Conservation (phyloP, 2,113 vertebrate genomes). For the Aythya baeri region DNA sequence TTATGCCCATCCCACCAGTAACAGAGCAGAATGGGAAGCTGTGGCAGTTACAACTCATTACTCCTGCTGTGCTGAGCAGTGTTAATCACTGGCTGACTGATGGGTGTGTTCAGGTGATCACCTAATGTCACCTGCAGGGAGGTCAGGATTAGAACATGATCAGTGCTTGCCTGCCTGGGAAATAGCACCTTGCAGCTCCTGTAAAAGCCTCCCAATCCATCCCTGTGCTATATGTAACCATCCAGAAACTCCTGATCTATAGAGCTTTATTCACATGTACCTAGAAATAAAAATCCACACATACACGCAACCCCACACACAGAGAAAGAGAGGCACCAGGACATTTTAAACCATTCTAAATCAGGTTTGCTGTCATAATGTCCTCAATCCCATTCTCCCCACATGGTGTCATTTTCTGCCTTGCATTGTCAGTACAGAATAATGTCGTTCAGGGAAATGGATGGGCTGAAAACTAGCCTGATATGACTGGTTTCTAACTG, state of each 20-base stretch:
- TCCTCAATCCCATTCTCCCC: not conserved
- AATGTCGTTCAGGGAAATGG: not conserved
- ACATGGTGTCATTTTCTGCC: not conserved
- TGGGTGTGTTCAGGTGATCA: not conserved
- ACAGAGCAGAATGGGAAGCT: not conserved
- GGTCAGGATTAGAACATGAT: not conserved
- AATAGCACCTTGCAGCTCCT: not conserved
- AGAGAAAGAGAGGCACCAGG: not conserved
- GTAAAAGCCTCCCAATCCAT: not conserved
- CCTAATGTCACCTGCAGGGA: not conserved
- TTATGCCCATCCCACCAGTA: not conserved
- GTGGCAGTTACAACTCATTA: not conserved
- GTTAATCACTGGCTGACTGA: not conserved
- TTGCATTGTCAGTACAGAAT: not conserved
- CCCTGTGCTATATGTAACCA: accelerated
- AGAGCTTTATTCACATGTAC: not conserved
- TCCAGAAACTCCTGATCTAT: not conserved
- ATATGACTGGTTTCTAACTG: not conserved
- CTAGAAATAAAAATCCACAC: not conserved
- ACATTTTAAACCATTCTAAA: not conserved
- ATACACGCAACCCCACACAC: accelerated
- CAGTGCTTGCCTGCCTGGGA: not conserved
- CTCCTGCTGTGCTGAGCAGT: not conserved
- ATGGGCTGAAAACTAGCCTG: not conserved
- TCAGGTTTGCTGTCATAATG: not conserved